phyloP scores from a whole-genome alignment of 2,113 vertebrate species.

The Nycticebus coucang region DNA sequence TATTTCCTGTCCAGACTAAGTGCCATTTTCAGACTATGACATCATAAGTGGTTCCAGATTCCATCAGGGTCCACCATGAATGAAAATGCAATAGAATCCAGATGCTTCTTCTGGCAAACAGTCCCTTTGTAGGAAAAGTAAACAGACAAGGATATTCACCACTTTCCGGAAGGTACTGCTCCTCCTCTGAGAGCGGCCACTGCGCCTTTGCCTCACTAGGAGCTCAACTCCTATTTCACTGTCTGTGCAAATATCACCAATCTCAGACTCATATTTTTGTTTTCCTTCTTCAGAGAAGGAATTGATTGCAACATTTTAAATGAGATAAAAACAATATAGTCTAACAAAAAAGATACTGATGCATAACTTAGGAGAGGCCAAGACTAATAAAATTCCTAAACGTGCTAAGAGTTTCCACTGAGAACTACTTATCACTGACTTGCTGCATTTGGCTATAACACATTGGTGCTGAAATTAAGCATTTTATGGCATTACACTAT shows the following conservation, averaged over 20 bases:
- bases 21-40: slow-evolving; percentile 76
- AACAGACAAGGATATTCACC: slow-evolving; percentile 49
- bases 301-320: neutral
- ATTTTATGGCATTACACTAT: neutral
- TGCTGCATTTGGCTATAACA: too few relatives aligned
- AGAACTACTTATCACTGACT: neutral
- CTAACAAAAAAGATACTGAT: neutral
- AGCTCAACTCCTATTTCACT: rapidly evolving
- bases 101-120: slow-evolving; percentile 76
- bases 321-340: neutral
- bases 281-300: neutral
- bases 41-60: slow-evolving; percentile 77
- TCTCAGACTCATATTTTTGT: neutral
- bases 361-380: neutral
- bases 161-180: neutral
- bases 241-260: neutral
- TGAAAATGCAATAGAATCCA: slow-evolving; percentile 76
- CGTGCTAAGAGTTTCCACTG: neutral
- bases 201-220: rapidly evolving
- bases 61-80: slow-evolving; percentile 66
- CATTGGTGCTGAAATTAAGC: neutral
- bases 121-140: slow-evolving; percentile 59
- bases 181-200: slow-evolving; percentile 15
- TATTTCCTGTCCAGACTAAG: slow-evolving; percentile 70
- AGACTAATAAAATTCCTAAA: neutral